A percentile compares a stretch with the other conserved stretches of the same genome.
Evolutionary conservation across 2,888 invertebrate species (phyloP).

Genomic region (Hypena proboscidalis): DNA sequence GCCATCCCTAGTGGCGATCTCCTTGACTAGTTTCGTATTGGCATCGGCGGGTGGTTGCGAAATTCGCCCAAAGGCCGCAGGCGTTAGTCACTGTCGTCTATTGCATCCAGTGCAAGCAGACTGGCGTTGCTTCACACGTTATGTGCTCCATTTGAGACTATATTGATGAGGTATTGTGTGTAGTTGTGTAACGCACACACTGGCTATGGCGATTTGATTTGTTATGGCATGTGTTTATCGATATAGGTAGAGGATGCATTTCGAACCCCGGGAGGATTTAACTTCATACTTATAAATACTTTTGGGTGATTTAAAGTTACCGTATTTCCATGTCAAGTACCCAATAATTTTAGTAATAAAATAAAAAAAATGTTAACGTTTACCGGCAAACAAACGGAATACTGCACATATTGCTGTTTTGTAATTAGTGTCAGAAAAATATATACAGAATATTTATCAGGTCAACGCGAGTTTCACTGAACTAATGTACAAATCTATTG

Average conservation of each 20-base stretch:
- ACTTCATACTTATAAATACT: no score
- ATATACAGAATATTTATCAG: constrained; percentile 37
- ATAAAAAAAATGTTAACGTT: background rate
- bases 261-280: no score
- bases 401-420: constrained; percentile 4
- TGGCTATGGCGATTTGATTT: constrained; percentile 19
- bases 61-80: constrained; percentile 64
- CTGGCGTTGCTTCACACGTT: constrained; percentile 45
- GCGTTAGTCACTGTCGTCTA: constrained; percentile 77
- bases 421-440: constrained; percentile 27
- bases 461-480: constrained; percentile 53
- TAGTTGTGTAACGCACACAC: constrained; percentile 23
- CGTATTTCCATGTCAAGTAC: no score
- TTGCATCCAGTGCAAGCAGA: constrained; percentile 59
- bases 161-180: constrained; percentile 34
- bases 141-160: constrained; percentile 40
- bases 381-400: constrained; percentile 8
- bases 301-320: no score
- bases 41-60: constrained; percentile 71
- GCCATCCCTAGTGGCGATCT: constrained; percentile 48
- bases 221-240: background rate
- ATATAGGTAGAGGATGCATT: no score
- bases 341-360: background rate
- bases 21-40: constrained; percentile 74
- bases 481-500: constrained; percentile 65